A percentile compares a stretch with the other conserved stretches of the same genome.
Conservation (phyloP, 2,113 vertebrate genomes). For the Callorhinus ursinus region DNA sequence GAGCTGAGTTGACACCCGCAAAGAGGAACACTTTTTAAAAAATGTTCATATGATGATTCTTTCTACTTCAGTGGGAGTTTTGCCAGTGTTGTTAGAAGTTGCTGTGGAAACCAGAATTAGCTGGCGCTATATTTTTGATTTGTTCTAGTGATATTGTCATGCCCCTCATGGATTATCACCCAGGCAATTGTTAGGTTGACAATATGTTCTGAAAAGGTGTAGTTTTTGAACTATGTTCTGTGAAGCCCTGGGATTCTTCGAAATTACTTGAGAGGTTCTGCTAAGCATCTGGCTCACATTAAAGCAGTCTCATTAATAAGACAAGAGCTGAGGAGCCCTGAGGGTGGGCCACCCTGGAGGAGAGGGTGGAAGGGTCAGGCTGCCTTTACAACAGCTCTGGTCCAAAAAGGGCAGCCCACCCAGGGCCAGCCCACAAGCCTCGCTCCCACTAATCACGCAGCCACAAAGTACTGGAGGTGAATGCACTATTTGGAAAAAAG, state of each 20-base stretch:
- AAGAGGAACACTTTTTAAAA: neutral
- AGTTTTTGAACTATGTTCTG: neutral
- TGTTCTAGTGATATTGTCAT: neutral
- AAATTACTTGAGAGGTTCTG: neutral
- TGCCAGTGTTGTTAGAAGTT: slow-evolving; percentile 16
- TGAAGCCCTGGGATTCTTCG: slow-evolving; percentile 17
- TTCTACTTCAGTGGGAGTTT: slow-evolving; percentile 12
- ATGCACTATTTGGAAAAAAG: neutral
- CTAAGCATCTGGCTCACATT: neutral
- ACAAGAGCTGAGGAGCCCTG: neutral
- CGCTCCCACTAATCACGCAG: neutral
- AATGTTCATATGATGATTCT: neutral
- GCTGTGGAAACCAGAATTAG: slow-evolving; percentile 31
- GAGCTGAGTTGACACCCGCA: neutral
- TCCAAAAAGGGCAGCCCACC: neutral
- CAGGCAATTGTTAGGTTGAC: neutral
- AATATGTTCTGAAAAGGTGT: neutral
- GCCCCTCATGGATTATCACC: neutral
- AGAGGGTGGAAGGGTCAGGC: neutral
- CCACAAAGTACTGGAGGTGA: neutral
- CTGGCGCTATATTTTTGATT: neutral
- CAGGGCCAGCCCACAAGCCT: neutral
- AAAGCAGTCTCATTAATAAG: neutral
- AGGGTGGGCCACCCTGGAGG: neutral
- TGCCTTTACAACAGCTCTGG: neutral